Evolutionary conservation across 2,888 invertebrate species (phyloP).

Genomic region (Amphipoea lucens): DNA sequence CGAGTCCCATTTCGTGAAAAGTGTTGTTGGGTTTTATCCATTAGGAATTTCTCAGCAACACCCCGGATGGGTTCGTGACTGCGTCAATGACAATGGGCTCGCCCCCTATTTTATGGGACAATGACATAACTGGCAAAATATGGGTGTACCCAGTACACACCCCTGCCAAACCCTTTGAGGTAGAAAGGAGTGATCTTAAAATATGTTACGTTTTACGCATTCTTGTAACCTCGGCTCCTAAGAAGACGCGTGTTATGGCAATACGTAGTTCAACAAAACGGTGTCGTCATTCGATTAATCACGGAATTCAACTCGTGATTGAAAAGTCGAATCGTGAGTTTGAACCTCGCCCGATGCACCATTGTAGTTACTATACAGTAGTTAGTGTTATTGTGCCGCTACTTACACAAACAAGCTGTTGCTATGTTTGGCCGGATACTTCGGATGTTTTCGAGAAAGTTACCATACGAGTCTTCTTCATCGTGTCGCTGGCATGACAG

Average conservation of each 20-base stretch:
- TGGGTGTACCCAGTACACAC: neutral
- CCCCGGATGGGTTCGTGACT: neutral
- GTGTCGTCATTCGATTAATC: conserved; percentile 13
- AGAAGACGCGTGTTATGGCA: conserved; percentile 23
- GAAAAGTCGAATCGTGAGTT: neutral
- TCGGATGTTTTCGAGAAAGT: neutral
- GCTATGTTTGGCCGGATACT: neutral
- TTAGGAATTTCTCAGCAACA: neutral
- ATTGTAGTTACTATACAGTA: neutral
- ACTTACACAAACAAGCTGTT: neutral
- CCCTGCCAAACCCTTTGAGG: neutral
- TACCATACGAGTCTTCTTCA: neutral
- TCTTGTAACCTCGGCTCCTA: neutral
- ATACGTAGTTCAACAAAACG: conserved; percentile 13
- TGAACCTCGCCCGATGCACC: neutral
- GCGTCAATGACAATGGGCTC: neutral
- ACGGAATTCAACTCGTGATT: conserved; percentile 16
- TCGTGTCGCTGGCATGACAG: neutral
- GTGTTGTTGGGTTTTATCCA: no score
- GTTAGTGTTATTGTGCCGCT: neutral
- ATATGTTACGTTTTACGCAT: neutral
- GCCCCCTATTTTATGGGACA: neutral
- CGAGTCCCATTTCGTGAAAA: neutral
- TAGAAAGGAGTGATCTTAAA: neutral
- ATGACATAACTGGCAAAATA: neutral